Evolutionary conservation across 1,140 invertebrate genomes (phyloP), one percentile per base, ranked within the genome.

Genomic region (Magallana ariakensis): DNA sequence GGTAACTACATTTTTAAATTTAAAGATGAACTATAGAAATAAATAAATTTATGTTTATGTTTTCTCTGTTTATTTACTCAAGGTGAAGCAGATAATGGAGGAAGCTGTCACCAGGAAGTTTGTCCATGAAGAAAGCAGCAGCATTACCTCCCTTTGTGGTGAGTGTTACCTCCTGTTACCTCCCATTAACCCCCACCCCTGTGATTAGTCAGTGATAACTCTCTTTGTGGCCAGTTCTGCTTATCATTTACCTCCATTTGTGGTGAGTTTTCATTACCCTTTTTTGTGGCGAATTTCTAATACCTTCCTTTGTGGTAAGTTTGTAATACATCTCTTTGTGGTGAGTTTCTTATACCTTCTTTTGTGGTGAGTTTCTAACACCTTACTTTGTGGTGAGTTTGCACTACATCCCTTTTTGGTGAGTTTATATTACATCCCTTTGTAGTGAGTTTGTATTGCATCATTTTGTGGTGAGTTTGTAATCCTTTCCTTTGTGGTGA

Each of bases 61-160:
- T 46, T 46, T 46, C 33, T 46, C 33, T 46, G 33, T 46, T 53
- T 55, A 19, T 26, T 46, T 83, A 46, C 89, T 91, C 60, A 46
- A 97, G 96, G 97, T 98, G 56, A 98, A 98, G 92, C 97, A 97
- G 94, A 96, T 98, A 66, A 98, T 98, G 97, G 98, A 98, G 95
- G 98, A 98, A 95, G 97, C 97, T 58, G 98, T 98, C 1, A 98
- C 97, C 0, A 96, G 97, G 88, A 98, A 98, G 95, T 98, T 97
- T 94, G 97, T 98, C 11, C 97, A 98, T 94, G 97, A 98, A 95
- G 97, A 98, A 90, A 98, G 97, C 93, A 97, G 97, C 85, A 97
- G 96, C 84, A 97, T 98, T 55, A 98, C 97, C 26, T 96, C 97
- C 11, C 95, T 98, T 6, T 98, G 97, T 95, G 97, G 97, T 96